phyloP scores from a whole-genome alignment of 35 echinoderm and acorn worm species.

The Amphiura filiformis region DNA sequence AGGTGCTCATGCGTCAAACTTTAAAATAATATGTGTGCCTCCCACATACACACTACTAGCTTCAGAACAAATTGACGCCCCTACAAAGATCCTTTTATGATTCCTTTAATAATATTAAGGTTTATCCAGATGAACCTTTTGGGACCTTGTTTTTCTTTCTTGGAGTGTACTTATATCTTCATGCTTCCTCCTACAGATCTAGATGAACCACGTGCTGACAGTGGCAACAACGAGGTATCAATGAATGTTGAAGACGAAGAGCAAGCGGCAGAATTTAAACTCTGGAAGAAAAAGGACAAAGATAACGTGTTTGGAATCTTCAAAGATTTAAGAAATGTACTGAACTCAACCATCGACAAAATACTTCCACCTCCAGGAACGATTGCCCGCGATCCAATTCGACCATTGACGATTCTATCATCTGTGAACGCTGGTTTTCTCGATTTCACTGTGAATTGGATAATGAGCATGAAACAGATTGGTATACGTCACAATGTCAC shows the following conservation, averaged over 20 bases:
- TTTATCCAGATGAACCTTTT: neutral
- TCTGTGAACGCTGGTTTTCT: neutral
- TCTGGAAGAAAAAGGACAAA: neutral
- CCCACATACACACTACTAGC: no score
- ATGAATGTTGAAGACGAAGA: neutral
- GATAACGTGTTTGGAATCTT: neutral
- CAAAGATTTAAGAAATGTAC: neutral
- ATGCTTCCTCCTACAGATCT: neutral
- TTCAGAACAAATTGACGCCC: no score
- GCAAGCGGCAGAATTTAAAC: neutral
- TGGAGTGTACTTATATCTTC: neutral
- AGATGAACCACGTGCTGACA: neutral
- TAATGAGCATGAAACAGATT: constrained; percentile 1
- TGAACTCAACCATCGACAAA: neutral
- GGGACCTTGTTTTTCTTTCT: neutral
- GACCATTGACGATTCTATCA: neutral
- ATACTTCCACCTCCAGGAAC: neutral
- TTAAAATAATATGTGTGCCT: no score
- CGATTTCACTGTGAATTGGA: constrained; percentile 4
- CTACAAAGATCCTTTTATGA: no score
- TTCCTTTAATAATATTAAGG: no score
- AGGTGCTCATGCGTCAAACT: no score
- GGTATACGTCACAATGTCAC: constrained; percentile 4
- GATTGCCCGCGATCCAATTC: neutral
- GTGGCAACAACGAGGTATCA: neutral